A percentile compares a stretch with the other conserved stretches of the same genome.
phyloP scores from a whole-genome alignment of 2,888 invertebrate species.

The Magallana nippona region DNA sequence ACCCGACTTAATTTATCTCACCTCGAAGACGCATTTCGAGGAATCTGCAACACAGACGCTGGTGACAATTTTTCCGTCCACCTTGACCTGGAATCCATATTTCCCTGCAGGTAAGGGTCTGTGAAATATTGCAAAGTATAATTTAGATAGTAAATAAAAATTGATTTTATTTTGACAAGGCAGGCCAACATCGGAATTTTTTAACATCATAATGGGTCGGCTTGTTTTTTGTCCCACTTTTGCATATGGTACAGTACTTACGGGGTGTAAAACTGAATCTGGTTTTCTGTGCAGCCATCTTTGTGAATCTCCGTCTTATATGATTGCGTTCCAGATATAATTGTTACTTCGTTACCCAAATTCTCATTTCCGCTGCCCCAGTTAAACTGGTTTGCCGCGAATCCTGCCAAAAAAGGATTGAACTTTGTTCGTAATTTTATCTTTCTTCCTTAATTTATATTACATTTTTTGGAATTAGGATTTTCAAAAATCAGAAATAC shows the following conservation, averaged over 20 bases:
- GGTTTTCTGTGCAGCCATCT: conserved; percentile 38
- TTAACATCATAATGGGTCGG: no score
- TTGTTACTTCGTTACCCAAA: conserved; percentile 52
- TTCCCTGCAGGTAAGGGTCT: conserved; percentile 66
- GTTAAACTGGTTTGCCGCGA: conserved; percentile 66
- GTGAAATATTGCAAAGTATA: background rate
- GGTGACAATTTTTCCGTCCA: conserved; percentile 63
- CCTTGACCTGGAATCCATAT: conserved; percentile 64
- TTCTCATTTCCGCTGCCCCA: conserved; percentile 63
- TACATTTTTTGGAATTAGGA: background rate
- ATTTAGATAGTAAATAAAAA: no score
- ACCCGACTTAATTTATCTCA: conserved; percentile 44
- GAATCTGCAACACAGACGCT: conserved; percentile 58
- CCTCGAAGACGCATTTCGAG: conserved; percentile 59
- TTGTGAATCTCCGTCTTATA: conserved; percentile 42
- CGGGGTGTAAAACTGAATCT: conserved; percentile 47
- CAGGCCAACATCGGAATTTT: no score
- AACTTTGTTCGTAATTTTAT: no score
- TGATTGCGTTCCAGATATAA: conserved; percentile 43
- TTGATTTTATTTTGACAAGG: no score
- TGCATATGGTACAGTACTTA: background rate
- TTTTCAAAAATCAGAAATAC: no score
- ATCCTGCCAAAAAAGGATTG: conserved; percentile 55
- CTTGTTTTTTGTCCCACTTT: no score
- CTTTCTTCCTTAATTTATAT: background rate